Evolutionary conservation across 2,888 invertebrate genomes (phyloP).

Genomic region (Andrena bicolor): DNA sequence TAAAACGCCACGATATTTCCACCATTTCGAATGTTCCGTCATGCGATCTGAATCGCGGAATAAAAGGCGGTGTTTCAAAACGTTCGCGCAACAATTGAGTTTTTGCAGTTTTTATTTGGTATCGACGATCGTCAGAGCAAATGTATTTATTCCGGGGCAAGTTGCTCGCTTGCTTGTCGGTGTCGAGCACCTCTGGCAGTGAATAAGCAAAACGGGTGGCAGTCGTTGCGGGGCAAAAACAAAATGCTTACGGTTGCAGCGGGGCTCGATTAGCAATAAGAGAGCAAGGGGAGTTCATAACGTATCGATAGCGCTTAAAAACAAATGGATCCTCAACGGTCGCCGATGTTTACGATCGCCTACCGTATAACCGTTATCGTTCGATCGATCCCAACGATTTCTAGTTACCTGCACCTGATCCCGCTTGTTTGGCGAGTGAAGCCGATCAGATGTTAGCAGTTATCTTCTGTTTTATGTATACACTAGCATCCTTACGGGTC

Average conservation of each 20-base stretch:
- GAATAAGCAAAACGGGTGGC: conserved; percentile 36
- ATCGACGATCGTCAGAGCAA: not conserved
- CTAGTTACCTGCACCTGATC: conserved; percentile 68
- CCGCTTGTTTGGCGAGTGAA: conserved; percentile 33
- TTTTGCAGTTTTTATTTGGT: not conserved
- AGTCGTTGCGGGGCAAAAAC: conserved; percentile 37
- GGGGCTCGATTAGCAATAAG: conserved; percentile 40
- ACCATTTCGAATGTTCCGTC: not conserved
- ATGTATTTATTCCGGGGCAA: not conserved
- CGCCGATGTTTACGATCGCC: conserved; percentile 60
- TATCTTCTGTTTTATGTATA: conserved; percentile 25
- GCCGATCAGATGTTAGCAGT: conserved; percentile 21
- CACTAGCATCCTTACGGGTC: not conserved
- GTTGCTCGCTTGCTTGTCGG: not conserved
- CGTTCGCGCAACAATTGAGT: not conserved
- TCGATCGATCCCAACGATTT: conserved; percentile 67
- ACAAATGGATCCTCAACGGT: conserved; percentile 57
- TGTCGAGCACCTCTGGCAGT: not conserved
- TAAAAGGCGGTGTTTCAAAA: not conserved
- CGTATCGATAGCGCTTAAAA: conserved; percentile 55
- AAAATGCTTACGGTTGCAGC: conserved; percentile 36
- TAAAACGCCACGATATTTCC: not conserved
- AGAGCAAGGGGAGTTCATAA: conserved; percentile 48
- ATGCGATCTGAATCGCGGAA: not conserved
- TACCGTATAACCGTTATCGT: conserved; percentile 58